A percentile compares a stretch with the other conserved stretches of the same genome.
phyloP scores from a whole-genome alignment of 2,113 vertebrate genomes.

The Gulo gulo region DNA sequence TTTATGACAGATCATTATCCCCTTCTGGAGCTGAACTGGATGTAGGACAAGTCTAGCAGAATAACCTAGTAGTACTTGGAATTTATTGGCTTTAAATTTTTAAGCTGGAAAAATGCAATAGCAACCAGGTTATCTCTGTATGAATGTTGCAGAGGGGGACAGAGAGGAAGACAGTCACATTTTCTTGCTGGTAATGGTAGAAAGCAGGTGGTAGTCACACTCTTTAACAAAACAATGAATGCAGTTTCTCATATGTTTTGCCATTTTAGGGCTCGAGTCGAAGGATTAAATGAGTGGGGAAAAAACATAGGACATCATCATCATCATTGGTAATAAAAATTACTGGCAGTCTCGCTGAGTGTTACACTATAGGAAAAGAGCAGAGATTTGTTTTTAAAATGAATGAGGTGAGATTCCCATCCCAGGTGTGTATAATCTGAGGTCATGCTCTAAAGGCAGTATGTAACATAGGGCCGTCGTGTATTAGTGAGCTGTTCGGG shows the following conservation, averaged over 20 bases:
- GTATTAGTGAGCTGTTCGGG: not conserved
- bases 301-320: not conserved
- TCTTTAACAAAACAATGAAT: not conserved
- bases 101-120: constrained; percentile 59
- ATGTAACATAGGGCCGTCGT: not conserved
- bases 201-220: not conserved
- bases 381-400: constrained; percentile 5
- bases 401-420: not conserved
- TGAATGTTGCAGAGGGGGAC: not conserved
- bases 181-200: constrained; percentile 26
- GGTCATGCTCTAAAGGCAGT: not conserved
- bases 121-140: constrained; percentile 31
- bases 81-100: constrained; percentile 66
- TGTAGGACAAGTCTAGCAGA: constrained; percentile 76
- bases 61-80: constrained; percentile 66
- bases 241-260: not conserved
- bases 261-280: not conserved
- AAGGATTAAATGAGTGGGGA: not conserved
- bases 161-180: constrained; percentile 19
- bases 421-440: not conserved
- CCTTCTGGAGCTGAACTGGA: constrained; percentile 72
- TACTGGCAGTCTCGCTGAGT: not conserved
- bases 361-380: not conserved
- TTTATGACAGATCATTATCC: constrained; percentile 80
- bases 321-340: not conserved